Conservation (phyloP, 2,113 vertebrate species). For the Kryptolebias marmoratus region DNA sequence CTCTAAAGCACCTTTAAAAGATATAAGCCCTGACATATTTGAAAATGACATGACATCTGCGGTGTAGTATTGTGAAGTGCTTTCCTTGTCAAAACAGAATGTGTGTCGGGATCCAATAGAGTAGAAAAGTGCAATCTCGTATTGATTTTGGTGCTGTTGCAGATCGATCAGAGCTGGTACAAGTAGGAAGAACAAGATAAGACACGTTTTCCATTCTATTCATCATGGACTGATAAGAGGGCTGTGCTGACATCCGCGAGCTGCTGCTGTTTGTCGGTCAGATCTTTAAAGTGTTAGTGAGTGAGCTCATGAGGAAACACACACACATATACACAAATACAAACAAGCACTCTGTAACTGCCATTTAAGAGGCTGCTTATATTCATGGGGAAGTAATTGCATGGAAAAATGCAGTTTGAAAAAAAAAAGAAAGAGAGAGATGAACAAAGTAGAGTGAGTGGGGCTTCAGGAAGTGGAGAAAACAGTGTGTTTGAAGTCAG, state of each 20-base stretch:
- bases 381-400: conserved; percentile 65
- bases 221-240: conserved; percentile 72
- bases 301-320: conserved; percentile 58
- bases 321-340: conserved; percentile 6
- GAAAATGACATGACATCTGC: conserved; percentile 46
- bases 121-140: conserved; percentile 76
- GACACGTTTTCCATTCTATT: conserved; percentile 75
- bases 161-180: conserved; percentile 71
- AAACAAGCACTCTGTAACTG: conserved; percentile 12
- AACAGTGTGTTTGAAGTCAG: conserved; percentile 69
- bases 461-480: conserved; percentile 52
- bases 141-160: conserved; percentile 72
- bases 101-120: conserved; percentile 64
- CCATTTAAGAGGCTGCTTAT: conserved; percentile 65
- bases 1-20: conserved; percentile 33
- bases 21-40: conserved; percentile 35
- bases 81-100: conserved; percentile 66
- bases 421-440: conserved; percentile 41
- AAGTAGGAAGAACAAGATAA: conserved; percentile 75
- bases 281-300: conserved; percentile 65
- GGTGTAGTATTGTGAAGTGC: conserved; percentile 55
- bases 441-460: conserved; percentile 54
- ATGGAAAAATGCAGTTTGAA: conserved; percentile 53
- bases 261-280: conserved; percentile 58
- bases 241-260: conserved; percentile 70